Percentiles rank a stretch among this genome's conserved stretches.
Conservation (phyloP, 2,888 invertebrate genomes). For the Omphaloscelis lunosa region DNA sequence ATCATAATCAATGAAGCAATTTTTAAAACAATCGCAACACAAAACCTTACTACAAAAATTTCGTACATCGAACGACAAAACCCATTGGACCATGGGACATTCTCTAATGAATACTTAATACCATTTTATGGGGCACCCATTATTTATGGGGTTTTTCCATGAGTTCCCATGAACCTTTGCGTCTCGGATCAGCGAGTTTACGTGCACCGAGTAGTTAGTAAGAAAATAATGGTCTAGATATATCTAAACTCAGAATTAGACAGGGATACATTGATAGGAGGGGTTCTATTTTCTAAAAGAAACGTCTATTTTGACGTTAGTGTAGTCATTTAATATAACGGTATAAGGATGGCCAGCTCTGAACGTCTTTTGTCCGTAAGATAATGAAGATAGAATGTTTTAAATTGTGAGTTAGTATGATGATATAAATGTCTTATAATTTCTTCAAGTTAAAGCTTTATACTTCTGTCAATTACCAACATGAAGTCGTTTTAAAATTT, state of each 20-base stretch:
- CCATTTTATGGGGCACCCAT: constrained; percentile 77
- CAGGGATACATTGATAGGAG: constrained; percentile 26
- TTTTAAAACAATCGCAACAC: background rate
- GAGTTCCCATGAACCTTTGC: constrained; percentile 65
- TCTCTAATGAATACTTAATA: constrained; percentile 81
- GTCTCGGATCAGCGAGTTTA: constrained; percentile 64
- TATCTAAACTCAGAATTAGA: constrained; percentile 43
- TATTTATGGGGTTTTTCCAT: constrained; percentile 64
- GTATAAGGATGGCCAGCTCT: background rate
- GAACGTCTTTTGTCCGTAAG: too few species aligned
- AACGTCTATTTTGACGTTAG: background rate
- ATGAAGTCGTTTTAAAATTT: background rate
- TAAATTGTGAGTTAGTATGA: background rate
- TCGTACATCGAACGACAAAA: constrained; percentile 47
- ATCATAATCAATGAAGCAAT: background rate
- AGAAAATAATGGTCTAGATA: constrained; percentile 59
- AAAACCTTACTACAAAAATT: constrained; percentile 32
- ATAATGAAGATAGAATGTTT: background rate
- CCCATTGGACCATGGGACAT: constrained; percentile 67
- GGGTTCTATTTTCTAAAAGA: background rate
- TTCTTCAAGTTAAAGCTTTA: background rate
- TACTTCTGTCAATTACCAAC: too few species aligned
- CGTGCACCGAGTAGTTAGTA: constrained; percentile 56
- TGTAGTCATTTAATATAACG: background rate
- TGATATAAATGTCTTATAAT: background rate